Percentiles rank a stretch among this genome's conserved stretches.
Conservation (phyloP, 2,888 invertebrate species). For the Emmelina monodactyla region DNA sequence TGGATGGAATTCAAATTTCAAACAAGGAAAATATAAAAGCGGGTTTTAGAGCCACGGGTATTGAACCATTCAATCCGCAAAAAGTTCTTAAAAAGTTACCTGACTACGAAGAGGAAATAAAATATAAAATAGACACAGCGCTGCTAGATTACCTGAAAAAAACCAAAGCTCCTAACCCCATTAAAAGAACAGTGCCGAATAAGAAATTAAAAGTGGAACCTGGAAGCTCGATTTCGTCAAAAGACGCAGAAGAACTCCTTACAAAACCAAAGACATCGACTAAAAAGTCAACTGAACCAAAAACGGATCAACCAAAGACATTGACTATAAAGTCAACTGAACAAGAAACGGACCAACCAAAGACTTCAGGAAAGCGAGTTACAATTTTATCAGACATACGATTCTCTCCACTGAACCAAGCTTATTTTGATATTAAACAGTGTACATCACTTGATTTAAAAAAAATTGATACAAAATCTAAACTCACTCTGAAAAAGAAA, state of each 20-base stretch:
- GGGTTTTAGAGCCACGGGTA: conserved; percentile 15
- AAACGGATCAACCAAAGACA: background rate
- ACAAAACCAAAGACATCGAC: background rate
- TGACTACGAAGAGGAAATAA: conserved; percentile 10
- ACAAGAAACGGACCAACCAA: no score
- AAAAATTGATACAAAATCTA: no score
- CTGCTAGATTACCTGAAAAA: conserved; percentile 3
- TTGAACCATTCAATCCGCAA: conserved; percentile 15
- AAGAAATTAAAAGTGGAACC: conserved; percentile 1
- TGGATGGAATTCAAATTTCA: conserved; percentile 5
- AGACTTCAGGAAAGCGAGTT: no score
- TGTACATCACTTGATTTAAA: no score
- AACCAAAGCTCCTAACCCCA: background rate
- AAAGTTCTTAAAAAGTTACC: conserved; percentile 16
- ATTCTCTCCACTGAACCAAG: no score
- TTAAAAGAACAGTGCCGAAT: background rate
- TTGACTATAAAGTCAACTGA: no score
- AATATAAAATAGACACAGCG: conserved; percentile 2
- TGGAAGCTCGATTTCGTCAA: background rate
- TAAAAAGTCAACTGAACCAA: background rate
- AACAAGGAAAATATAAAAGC: conserved; percentile 12
- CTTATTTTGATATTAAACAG: no score
- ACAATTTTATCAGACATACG: no score
- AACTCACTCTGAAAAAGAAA: no score
- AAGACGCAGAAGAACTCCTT: background rate